Conservation (phyloP, 2,113 vertebrate species). For the Nyctibius bracteatus region DNA sequence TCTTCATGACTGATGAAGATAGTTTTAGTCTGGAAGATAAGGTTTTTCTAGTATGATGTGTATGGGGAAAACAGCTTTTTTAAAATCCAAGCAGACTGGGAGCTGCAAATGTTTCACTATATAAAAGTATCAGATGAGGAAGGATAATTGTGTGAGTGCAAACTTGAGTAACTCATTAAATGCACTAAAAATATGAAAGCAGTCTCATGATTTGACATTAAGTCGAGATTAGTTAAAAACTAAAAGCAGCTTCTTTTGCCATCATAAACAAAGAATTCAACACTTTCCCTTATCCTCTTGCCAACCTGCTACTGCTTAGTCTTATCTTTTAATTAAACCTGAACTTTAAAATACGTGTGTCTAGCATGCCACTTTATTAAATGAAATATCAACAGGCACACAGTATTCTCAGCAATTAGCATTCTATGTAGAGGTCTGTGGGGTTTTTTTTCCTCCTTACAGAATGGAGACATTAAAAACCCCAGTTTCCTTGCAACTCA, state of each 20-base stretch:
- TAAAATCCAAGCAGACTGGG: neutral
- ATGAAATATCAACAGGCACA: conserved; percentile 38
- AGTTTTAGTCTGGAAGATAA: conserved; percentile 14
- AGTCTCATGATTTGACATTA: conserved; percentile 58
- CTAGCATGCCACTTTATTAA: conserved; percentile 59
- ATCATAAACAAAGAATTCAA: conserved; percentile 52
- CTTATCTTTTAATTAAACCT: conserved; percentile 80
- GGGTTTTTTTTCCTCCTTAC: neutral
- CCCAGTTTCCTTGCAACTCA: neutral
- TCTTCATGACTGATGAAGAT: neutral
- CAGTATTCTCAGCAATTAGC: conserved; percentile 18
- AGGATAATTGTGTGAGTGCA: neutral
- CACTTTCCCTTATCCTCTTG: conserved; percentile 17
- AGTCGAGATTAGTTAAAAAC: conserved; percentile 56
- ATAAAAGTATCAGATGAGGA: neutral
- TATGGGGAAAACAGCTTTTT: neutral
- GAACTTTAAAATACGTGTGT: conserved; percentile 69
- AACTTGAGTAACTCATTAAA: conserved; percentile 29
- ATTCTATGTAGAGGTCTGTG: neutral
- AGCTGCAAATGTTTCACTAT: neutral
- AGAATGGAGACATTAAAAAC: neutral
- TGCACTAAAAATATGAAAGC: neutral
- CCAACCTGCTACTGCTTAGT: conserved; percentile 46
- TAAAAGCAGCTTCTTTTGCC: conserved; percentile 45
- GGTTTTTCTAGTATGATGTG: neutral